These are phyloP conservation scores for Ia io DNA, from an alignment of 2,113 vertebrate species.

Conservation along the genomic window DNA sequence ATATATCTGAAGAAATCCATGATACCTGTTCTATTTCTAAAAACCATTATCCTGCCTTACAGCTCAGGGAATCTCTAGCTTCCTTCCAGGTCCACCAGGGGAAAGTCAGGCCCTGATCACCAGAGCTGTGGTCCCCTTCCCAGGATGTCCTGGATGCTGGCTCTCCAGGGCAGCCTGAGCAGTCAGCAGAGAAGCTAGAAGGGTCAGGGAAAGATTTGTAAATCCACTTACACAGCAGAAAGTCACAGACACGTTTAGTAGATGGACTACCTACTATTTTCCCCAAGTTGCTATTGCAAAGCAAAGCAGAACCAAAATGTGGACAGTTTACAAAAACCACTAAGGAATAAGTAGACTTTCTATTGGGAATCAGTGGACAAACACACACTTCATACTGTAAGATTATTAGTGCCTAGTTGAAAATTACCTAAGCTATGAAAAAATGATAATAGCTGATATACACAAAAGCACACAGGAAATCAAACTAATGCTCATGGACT, in stretches of 20 bases:
- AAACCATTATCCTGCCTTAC: background rate
- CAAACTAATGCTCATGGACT: background rate
- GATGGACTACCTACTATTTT: background rate
- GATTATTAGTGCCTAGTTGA: background rate
- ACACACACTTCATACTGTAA: background rate
- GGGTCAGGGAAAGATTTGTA: too few relatives aligned
- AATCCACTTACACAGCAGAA: background rate
- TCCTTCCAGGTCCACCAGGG: background rate
- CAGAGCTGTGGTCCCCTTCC: fast-evolving
- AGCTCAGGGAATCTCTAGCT: background rate
- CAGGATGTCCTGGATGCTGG: fast-evolving
- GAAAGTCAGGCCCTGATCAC: background rate
- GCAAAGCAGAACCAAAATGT: background rate
- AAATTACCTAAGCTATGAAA: background rate
- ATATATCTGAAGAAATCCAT: background rate
- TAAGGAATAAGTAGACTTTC: background rate
- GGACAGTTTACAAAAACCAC: background rate
- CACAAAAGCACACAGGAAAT: background rate
- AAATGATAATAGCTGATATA: background rate
- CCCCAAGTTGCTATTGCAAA: background rate
- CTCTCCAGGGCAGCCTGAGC: fast-evolving
- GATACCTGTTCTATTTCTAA: background rate
- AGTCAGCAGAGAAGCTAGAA: background rate
- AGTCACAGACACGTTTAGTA: background rate
- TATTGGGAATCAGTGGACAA: background rate